Base-by-base conservation (phyloP, 2,888 invertebrate species). In the Agrotis puta region DNA sequence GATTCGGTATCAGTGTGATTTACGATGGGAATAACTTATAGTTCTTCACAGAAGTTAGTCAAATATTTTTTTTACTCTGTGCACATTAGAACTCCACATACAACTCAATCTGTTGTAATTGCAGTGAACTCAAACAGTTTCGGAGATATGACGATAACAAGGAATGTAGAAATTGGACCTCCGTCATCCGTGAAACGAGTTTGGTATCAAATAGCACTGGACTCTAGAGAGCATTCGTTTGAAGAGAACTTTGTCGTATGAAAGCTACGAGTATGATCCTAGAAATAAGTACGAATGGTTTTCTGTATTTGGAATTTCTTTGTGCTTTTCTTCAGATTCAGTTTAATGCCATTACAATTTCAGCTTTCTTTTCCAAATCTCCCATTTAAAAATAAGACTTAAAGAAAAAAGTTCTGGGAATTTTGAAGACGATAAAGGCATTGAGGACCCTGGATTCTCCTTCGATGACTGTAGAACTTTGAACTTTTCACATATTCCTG, bases 91-190 rank as follows among this genome's bases (percentile, higher is more conserved):
- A 48, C 18, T 61, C 27, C 5, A 39, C 27, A 11, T 56, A 62
- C 61, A 45, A 62, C 48, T 64, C 18, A 63, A 63, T 54, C 69
- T 47, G 74, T 76, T 54, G 20, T 50, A 77, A 76, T 81, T 70
- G 56, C 76, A 82, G 70, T 68, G 65, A 75, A 74, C 70, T 57
- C 22, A 65, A 74, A 78, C 64, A 53, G 56, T 63, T 80, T 62
- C 22, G 20, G 68, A 71, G 79, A 81, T 81, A 76, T 65, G 50
- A 70, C 70, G 68, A 83, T 80, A 63, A 65, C 53, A 63, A 65
- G 70, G 77, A 78, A 78, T 80, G 81, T 75, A 74, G 77, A 77
- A 78, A 80, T 80, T 80, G 39, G 78, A 78, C 76, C 76, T 62
- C 71, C n/a, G 33, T 56, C 71, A 70, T 64, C 64, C 69, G 62